Conservation (phyloP, 2,888 invertebrate genomes). For the Gastrophysa polygoni region DNA sequence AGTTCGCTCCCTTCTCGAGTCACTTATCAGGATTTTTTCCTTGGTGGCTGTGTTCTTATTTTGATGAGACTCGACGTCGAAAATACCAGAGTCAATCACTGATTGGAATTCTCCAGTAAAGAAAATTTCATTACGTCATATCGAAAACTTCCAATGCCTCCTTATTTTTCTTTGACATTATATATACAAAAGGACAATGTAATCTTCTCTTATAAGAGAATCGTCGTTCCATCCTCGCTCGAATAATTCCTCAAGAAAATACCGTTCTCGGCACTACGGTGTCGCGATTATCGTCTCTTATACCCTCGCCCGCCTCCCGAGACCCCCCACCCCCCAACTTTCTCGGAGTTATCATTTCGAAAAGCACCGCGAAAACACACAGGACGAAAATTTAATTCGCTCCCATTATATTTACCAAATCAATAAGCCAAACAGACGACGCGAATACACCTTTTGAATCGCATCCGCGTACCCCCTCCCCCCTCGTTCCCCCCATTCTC, state of each 20-base stretch:
- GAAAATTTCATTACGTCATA: neutral
- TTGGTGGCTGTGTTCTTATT: neutral
- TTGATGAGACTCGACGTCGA: neutral
- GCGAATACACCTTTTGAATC: conserved; percentile 38
- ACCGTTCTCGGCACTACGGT: conserved; percentile 22
- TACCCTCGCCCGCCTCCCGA: conserved; percentile 10
- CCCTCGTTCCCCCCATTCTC: neutral
- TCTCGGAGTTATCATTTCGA: conserved; percentile 26
- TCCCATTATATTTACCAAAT: conserved; percentile 45
- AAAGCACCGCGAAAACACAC: conserved; percentile 33
- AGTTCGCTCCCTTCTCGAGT: too few relatives aligned
- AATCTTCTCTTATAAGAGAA: conserved; percentile 1
- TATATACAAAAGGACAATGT: neutral
- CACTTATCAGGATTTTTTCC: too few relatives aligned
- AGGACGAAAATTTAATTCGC: conserved; percentile 44
- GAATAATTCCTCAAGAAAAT: conserved; percentile 25
- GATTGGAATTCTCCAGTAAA: neutral
- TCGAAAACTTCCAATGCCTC: neutral
- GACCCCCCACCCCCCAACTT: neutral
- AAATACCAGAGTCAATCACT: neutral
- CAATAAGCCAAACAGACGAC: conserved; percentile 38
- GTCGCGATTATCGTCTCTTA: conserved; percentile 15
- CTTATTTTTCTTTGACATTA: neutral
- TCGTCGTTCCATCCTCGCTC: conserved; percentile 3
- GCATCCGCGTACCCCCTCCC: conserved; percentile 23